Evolutionary conservation across 2,797 vertebrate species (phyloP), one percentile per base, ranked within the genome.

Genomic region (Lagorchestes hirsutus): DNA sequence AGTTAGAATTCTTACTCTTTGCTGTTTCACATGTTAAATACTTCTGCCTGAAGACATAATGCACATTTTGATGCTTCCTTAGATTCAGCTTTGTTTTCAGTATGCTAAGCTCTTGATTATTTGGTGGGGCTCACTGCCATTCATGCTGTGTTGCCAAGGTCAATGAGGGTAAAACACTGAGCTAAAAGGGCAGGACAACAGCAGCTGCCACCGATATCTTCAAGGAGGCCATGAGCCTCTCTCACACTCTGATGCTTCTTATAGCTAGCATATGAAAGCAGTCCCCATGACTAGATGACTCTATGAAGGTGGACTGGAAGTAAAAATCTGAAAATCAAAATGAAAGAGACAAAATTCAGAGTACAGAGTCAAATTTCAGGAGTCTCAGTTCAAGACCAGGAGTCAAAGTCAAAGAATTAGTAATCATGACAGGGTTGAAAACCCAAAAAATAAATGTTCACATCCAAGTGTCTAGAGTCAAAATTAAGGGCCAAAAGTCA

Each of bases 11-110:
- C n/a, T 40, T 1, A 3, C 8, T 40, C 16, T 9, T 16, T 67
- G 50, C n/a, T 87, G n/a, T 93, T 95, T 55, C 34, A 93, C 91
- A 34, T 52, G n/a, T 14, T 57, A 22, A n/a, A 58, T n/a, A 57
- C n/a, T 93, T 90, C 92, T 97, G 62, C 40, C 46, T 54, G 52
- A 92, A 93, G 93, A n/a, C 92, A 94, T 24, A 5, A 90, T 58
- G 31, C 29, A 50, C 5, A 92, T 55, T 46, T 5, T n/a, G 2
- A 1, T 46, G 28, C 28, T 27, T 55, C 27, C 87, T 95, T 22
- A 57, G 1, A 54, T 40, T 57, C 87, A 18, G 22, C 27, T 54
- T 57, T 91, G 34, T 54, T 59, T 58, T 62, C 13, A 57, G 4
- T 29, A 74, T 58, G 93, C 3, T 58, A 27, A 27, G 5, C 40